A percentile compares a stretch with the other conserved stretches of the same genome.
Conservation (phyloP, 1,140 invertebrate species). For the Drosophila micromelanica region DNA sequence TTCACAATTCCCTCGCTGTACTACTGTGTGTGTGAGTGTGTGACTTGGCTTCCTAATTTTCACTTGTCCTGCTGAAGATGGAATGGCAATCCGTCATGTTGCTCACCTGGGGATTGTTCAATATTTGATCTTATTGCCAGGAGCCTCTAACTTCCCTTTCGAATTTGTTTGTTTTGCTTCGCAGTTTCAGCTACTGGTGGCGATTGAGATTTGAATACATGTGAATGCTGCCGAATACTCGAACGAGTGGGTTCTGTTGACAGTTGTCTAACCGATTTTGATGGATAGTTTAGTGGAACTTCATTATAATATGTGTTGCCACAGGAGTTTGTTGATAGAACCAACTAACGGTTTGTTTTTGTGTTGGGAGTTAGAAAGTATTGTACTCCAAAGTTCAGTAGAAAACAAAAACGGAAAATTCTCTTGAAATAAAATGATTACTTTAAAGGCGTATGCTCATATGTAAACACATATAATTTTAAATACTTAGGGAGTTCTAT, state of each 20-base stretch:
- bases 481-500: no score
- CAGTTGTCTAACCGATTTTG: conserved; percentile 42
- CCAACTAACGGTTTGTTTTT: conserved; percentile 7
- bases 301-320: conserved; percentile 7
- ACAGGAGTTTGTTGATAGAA: conserved; percentile 4
- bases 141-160: conserved; percentile 5
- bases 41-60: conserved; percentile 34
- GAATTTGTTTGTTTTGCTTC: conserved; percentile 38
- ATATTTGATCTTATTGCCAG: conserved; percentile 48
- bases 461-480: no score
- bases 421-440: neutral
- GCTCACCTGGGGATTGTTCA: conserved; percentile 46
- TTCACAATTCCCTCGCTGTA: conserved; percentile 33
- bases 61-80: conserved; percentile 27
- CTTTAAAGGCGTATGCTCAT: neutral
- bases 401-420: neutral
- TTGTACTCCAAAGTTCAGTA: neutral
- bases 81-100: conserved; percentile 41
- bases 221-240: conserved; percentile 5
- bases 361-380: conserved; percentile 8
- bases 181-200: conserved; percentile 29
- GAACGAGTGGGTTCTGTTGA: conserved; percentile 38
- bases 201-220: conserved; percentile 32
- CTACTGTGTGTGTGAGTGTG: neutral
- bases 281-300: conserved; percentile 45